Base-by-base conservation (phyloP, 1,140 invertebrate genomes). In the Drusus annulatus region DNA sequence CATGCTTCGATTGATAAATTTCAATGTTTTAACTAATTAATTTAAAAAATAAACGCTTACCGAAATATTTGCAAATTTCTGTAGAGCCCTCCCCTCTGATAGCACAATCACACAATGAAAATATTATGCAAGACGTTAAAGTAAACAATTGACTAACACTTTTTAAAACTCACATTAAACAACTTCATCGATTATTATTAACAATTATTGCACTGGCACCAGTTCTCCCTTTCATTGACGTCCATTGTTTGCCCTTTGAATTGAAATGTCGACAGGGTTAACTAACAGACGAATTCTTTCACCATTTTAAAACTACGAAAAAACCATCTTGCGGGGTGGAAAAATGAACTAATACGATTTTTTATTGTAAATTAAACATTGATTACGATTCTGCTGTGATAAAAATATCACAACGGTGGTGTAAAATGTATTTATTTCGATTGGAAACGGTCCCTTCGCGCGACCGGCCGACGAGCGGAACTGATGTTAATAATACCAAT, bases 241-340 rank as follows among this genome's bases (percentile, higher is more conserved):
- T 45, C 68, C 45, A 71, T 71, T 71, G 31, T 71, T 19, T 50
- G 68, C n/a, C 50, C 31, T 17, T 19, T 21, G 51, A 71, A 71
- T 71, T 71, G 45, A 50, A 71, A 71, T 71, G 68, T 71, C 45
- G 68, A 71, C 31, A 51, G 36, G 31, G 68, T 45, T 71, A 71
- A 71, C 45, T 45, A 45, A 45, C 2, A 19, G 17, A 51, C 23
- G 23, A 50, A 71, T 71, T 50, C 68, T 25, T n/a, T 71, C 45
- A 51, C 36, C 68, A 71, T 71, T 71, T 71, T 51, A 45, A 50
- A 71, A 45, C 68, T 19, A 45, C n/a, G n/a, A 65, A 19, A 71
- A 28, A 71, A 71, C 51, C 23, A 50, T 6, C 7, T 21, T 1
- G 23, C 19, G 23, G 21, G 7, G 17, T 1, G 1, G 3, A 60